These are phyloP conservation scores for Eriosoma lanigerum DNA, from an alignment of 1,140 invertebrate genomes.

Conservation along the genomic window DNA sequence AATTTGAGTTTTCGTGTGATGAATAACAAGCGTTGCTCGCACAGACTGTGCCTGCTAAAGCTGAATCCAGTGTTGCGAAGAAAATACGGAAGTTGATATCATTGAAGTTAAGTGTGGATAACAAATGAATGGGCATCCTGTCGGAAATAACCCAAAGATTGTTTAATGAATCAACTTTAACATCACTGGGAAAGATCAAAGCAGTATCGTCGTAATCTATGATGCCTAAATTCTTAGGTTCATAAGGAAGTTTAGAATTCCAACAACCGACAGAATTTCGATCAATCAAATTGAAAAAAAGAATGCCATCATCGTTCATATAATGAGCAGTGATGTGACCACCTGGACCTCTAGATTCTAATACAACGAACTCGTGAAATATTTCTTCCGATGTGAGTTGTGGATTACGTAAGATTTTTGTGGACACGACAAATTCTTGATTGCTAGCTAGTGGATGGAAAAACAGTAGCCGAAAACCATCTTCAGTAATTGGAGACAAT, in stretches of 20 bases:
- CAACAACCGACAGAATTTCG: slow-evolving; percentile 80
- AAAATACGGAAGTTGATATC: slow-evolving; percentile 79
- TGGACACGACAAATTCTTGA: slow-evolving; percentile 76
- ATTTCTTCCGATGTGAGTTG: slow-evolving; percentile 43
- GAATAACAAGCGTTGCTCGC: slow-evolving; percentile 57
- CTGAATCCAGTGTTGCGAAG: slow-evolving; percentile 65
- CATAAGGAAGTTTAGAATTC: slow-evolving; percentile 68
- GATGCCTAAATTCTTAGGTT: slow-evolving; percentile 60
- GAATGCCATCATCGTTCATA: slow-evolving; percentile 69
- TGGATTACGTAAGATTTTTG: slow-evolving; percentile 68
- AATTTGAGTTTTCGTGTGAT: neutral
- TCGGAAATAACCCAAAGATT: slow-evolving; percentile 76
- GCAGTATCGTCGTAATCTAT: slow-evolving; percentile 73
- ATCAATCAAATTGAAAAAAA: slow-evolving; percentile 76
- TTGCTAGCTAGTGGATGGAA: slow-evolving; percentile 77
- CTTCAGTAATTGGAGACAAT: slow-evolving; percentile 65
- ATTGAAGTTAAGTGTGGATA: slow-evolving; percentile 70
- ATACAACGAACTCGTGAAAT: slow-evolving; percentile 67
- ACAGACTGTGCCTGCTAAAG: slow-evolving; percentile 72
- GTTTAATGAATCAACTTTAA: slow-evolving; percentile 70
- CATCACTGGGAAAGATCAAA: slow-evolving; percentile 74
- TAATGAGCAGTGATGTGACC: slow-evolving; percentile 75
- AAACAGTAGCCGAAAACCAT: slow-evolving; percentile 71
- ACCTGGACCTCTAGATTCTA: slow-evolving; percentile 70
- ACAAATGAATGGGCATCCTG: slow-evolving; percentile 74